Evolutionary conservation across 2,797 vertebrate species (phyloP).

Genomic region (Rhincodon typus): DNA sequence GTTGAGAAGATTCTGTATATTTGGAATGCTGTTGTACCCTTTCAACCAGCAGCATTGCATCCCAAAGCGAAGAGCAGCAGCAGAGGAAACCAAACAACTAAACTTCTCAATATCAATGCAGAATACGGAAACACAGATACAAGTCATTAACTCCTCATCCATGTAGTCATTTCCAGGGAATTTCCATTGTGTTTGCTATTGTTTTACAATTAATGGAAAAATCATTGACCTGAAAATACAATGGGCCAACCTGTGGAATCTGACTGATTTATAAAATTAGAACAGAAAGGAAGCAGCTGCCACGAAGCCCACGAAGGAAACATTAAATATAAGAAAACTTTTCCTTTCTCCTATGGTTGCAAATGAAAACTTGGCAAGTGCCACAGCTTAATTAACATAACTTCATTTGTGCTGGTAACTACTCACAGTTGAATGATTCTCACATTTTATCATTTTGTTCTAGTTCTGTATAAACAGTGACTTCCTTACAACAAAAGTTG

Average conservation of each 20-base stretch:
- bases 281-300: slow-evolving; percentile 15
- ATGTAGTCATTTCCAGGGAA: not conserved
- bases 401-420: not conserved
- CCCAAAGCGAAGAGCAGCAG: not conserved
- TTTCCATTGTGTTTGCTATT: not conserved
- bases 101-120: not conserved
- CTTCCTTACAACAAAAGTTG: not conserved
- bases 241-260: not conserved
- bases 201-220: slow-evolving; percentile 24
- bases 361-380: not conserved
- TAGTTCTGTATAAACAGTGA: not conserved
- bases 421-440: not conserved
- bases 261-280: not conserved
- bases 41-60: not conserved
- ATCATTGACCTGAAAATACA: not conserved
- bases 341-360: not conserved
- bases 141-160: slow-evolving; percentile 11
- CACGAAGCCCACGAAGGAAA: not conserved
- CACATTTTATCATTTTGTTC: not conserved
- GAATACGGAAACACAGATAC: slow-evolving; percentile 24
- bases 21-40: not conserved
- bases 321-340: not conserved
- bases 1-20: not conserved
- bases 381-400: not conserved
- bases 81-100: not conserved